Conservation (phyloP, 2,888 invertebrate species). For the Pyrrhia umbra region DNA sequence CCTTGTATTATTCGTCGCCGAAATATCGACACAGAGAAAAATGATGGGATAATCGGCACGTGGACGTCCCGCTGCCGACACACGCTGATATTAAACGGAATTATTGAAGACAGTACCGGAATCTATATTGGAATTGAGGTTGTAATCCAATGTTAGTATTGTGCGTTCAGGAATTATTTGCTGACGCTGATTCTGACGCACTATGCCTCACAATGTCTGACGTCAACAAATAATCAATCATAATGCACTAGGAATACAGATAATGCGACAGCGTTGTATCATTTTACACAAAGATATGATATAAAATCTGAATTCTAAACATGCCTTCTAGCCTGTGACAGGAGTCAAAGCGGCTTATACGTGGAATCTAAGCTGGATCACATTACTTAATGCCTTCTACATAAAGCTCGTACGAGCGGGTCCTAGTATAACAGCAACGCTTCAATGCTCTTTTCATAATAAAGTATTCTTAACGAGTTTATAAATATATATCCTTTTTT, state of each 20-base stretch:
- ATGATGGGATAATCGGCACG: constrained; percentile 35
- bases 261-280: too few relatives aligned
- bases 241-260: background rate
- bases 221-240: background rate
- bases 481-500: too few relatives aligned
- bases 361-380: background rate
- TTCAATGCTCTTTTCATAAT: too few relatives aligned
- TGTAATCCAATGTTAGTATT: background rate
- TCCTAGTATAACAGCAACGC: too few relatives aligned
- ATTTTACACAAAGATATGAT: too few relatives aligned
- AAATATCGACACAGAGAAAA: constrained; percentile 35
- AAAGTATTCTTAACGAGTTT: too few relatives aligned
- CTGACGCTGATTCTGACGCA: background rate
- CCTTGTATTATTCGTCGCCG: constrained; percentile 34
- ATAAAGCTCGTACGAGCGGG: too few relatives aligned
- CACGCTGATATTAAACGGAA: constrained; percentile 31
- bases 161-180: background rate
- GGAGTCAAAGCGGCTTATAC: background rate
- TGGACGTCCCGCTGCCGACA: constrained; percentile 22
- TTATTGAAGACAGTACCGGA: constrained; percentile 42
- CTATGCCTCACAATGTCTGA: background rate
- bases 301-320: too few relatives aligned
- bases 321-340: too few relatives aligned
- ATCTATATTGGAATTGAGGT: constrained; percentile 8
- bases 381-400: background rate